Base-by-base conservation (phyloP, 2,797 vertebrate species). In the Pristis pectinata region DNA sequence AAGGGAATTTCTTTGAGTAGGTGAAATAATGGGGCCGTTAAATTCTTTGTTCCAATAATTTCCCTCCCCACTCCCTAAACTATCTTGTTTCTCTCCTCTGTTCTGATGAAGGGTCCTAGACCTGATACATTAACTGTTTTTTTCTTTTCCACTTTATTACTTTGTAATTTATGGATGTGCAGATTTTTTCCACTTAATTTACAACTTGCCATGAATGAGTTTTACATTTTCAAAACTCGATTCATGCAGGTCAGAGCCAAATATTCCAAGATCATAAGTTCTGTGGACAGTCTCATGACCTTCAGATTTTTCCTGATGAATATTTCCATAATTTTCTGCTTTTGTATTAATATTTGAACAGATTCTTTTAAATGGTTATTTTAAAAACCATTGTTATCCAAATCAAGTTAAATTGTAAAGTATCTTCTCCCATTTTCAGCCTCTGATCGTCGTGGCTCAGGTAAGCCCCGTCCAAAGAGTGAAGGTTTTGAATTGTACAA, bases 401-500 rank as follows among this genome's bases (percentile, higher is more conserved):
- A 37, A 34, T 91, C 56, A 64, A 2, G 15, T 27, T 53, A 64
- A 61, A 64, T 64, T 24, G 3, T 70, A 70, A 70, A 70, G 22
- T 74, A 27, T 95, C 0, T 59, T 64, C 6, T 76, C 10, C 95
- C 87, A 15, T 22, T 95, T 96, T 95, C 95, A 99, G 99, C 98
- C 9, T 97, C 98, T 95, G 98, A 99, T 96, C 97, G 98, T 64
- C 97, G 97, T 56, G 98, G 98, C 95, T 98, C 99, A 96, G 99
- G 99, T 94, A 99, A 98, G 96, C 96, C 98, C 95, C 98, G 99
- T 96, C 99, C 99, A 95, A 99, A 99, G 98, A 99, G 99, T 70
- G 99, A 99, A 96, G 99, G 99, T 77, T 99, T 99, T 70, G 99
- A 99, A 97, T 97, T 99, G 95, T 99, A 99, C 94, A 98, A 98